Conservation (phyloP, 2,797 vertebrate species). For the Tapera naevia region DNA sequence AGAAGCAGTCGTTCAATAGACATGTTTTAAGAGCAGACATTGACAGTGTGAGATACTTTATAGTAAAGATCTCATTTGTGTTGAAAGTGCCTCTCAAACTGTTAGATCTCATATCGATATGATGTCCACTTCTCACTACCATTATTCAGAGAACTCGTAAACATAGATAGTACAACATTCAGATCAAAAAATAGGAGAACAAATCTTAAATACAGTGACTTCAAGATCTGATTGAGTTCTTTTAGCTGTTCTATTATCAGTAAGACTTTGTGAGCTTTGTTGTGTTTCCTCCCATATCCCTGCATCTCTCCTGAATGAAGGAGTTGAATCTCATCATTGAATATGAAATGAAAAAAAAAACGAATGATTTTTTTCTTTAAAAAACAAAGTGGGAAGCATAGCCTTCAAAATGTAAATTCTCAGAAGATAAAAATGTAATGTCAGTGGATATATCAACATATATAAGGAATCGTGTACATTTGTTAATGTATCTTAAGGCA, state of each 20-base stretch:
- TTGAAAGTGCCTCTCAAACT: neutral
- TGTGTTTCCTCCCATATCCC: neutral
- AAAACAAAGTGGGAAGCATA: neutral
- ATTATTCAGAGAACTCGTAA: neutral
- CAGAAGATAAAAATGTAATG: neutral
- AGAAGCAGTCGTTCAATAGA: neutral
- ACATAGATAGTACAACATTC: neutral
- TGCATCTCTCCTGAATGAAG: neutral
- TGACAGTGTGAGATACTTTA: neutral
- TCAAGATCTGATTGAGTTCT: neutral
- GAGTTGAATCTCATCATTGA: neutral
- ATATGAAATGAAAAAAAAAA: neutral
- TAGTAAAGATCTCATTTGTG: neutral
- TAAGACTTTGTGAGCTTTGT: neutral
- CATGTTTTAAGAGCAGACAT: neutral
- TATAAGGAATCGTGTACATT: neutral
- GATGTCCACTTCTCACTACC: neutral
- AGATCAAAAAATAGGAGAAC: neutral
- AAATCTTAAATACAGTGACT: neutral
- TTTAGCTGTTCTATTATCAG: neutral
- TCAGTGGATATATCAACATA: neutral
- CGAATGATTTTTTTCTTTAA: neutral
- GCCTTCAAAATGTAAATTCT: neutral
- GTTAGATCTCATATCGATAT: neutral
- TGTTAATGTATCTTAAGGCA: neutral